phyloP scores from a whole-genome alignment of 2,113 vertebrate species.

The Meleagris gallopavo region DNA sequence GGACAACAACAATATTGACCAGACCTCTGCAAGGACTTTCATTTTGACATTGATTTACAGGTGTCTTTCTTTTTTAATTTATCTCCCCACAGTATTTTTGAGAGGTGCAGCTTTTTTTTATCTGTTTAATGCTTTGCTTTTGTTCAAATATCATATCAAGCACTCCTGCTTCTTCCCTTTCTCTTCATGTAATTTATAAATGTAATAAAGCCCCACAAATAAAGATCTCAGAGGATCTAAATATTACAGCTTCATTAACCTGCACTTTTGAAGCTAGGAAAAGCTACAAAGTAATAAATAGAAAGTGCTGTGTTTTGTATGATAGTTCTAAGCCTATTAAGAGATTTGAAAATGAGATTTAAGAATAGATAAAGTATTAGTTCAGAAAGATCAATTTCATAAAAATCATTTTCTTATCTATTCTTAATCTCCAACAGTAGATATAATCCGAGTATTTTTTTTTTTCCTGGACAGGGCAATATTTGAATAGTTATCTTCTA shows the following conservation, averaged over 20 bases:
- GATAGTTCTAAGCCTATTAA: background rate
- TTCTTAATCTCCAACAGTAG: background rate
- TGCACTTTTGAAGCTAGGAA: background rate
- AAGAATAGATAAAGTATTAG: background rate
- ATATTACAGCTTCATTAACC: constrained; percentile 12
- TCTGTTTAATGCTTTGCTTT: background rate
- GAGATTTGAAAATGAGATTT: background rate
- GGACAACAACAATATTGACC: background rate
- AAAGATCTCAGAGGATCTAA: background rate
- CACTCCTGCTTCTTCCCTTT: background rate
- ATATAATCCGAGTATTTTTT: background rate
- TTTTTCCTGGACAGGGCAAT: background rate
- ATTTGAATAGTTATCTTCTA: background rate
- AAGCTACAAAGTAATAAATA: background rate
- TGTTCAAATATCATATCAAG: background rate
- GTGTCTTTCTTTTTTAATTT: background rate
- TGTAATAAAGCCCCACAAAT: background rate
- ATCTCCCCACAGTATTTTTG: background rate
- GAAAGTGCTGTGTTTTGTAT: background rate
- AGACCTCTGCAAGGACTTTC: background rate
- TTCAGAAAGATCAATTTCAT: background rate
- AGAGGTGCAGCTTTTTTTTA: background rate
- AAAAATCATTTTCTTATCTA: background rate
- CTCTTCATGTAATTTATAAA: constrained; percentile 1
- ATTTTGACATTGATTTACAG: background rate